A percentile compares a stretch with the other conserved stretches of the same genome.
Evolutionary conservation across 2,888 invertebrate species (phyloP).

Genomic region (Schizotus pectinicornis): DNA sequence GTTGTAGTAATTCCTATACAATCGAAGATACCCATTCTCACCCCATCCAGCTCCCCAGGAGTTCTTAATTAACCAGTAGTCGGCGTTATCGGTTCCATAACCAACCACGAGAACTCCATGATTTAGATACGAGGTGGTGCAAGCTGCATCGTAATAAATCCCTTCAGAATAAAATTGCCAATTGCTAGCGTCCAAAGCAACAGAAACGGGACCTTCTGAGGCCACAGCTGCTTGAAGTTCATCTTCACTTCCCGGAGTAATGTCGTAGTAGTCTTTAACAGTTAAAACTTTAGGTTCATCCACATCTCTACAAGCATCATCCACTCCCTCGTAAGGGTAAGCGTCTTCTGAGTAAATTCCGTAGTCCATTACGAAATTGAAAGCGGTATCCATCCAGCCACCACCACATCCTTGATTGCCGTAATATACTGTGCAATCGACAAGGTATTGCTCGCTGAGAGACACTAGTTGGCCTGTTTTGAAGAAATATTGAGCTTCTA

Average conservation of each 20-base stretch:
- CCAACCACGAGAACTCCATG: slow-evolving; percentile 83
- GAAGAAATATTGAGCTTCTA: slow-evolving; percentile 2
- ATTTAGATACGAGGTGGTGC: slow-evolving; percentile 69
- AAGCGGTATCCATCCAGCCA: slow-evolving; percentile 18
- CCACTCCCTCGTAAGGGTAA: slow-evolving; percentile 60
- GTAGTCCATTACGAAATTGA: slow-evolving; percentile 2
- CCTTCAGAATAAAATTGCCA: slow-evolving; percentile 84
- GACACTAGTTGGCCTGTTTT: too few relatives aligned
- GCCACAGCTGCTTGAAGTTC: slow-evolving; percentile 74
- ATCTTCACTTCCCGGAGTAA: slow-evolving; percentile 75
- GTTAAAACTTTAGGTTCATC: slow-evolving; percentile 61
- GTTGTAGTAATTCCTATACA: slow-evolving; percentile 60
- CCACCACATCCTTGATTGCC: slow-evolving; percentile 6
- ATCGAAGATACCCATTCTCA: slow-evolving; percentile 45
- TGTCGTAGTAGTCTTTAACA: slow-evolving; percentile 43
- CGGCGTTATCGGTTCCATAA: slow-evolving; percentile 68
- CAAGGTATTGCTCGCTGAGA: too few relatives aligned
- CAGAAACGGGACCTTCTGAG: slow-evolving; percentile 80
- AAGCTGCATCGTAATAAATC: slow-evolving; percentile 75
- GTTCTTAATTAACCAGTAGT: slow-evolving; percentile 74
- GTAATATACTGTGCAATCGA: neutral
- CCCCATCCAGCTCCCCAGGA: slow-evolving; percentile 62
- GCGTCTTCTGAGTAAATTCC: slow-evolving; percentile 36
- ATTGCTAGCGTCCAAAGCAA: slow-evolving; percentile 81
- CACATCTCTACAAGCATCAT: slow-evolving; percentile 29